Base-by-base conservation (phyloP, 2,113 vertebrate species). In the Egretta garzetta region DNA sequence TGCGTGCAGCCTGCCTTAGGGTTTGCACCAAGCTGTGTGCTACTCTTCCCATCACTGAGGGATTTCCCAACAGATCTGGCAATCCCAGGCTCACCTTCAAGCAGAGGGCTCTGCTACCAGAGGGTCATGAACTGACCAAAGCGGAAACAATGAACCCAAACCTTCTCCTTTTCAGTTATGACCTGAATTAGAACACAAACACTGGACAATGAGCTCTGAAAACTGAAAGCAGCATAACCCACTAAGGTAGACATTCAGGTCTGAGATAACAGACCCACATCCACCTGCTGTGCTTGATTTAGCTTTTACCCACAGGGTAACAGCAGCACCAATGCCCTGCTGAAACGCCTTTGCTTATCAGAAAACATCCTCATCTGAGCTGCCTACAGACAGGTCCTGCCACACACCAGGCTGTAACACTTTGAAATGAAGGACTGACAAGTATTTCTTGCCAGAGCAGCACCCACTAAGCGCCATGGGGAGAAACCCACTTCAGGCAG, bases 391-490 rank as follows among this genome's bases (percentile, higher is more conserved):
- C 28, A 58, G 37, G 18, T 58, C 41, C 49, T 45, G 86, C 68
- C 60, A 39, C 56, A 53, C 30, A 20, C 7, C 2, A 10, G 37
- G 24, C 63, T 71, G 43, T 39, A 32, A 39, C 12, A 7, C 63
- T 64, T 52, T 8, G 5, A 70, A 81, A 49, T 9, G 23, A 73
- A 67, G n/a, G 59, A 37, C 80, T 49, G 14, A 35, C 3, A 14
- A 26, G 16, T 30, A 39, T n/a, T 58, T 64, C 68, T 63, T 74
- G 32, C 23, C 49, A 68, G 32, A 63, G 67, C 35, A 58, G 60
- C 41, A 79, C 37, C n/a, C 1, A 1, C 35, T 12, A 10, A 67
- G 55, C 13, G 23, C 35, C 37, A 14, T 1, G 1, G 9, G 28
- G 55, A 50, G 75, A 80, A 63, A 47, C 5, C 17, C 56, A 26